Base-by-base conservation (phyloP, 1,140 invertebrate genomes). In the Drosophila bipectinata region DNA sequence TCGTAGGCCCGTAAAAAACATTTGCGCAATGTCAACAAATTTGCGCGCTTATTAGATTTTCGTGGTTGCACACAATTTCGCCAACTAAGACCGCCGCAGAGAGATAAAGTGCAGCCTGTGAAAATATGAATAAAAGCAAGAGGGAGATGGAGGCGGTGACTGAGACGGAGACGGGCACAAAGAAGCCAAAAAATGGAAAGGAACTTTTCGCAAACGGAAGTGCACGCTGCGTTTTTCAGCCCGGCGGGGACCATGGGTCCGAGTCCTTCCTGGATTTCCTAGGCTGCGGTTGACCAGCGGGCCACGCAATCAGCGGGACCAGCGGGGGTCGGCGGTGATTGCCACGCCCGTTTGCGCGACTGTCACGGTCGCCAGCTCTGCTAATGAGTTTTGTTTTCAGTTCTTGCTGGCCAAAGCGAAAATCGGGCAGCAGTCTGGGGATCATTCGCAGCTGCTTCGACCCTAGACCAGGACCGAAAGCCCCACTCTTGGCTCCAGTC, bases 11-110 rank as follows among this genome's bases (percentile, higher is more conserved):
- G 82, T 88, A 89, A 88, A 88, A 83, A 88, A 89, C 84, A 83
- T 89, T 88, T 84, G 83, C 83, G 84, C 84, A 83, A 88, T 88
- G 83, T 88, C 83, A 88, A 88, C 84, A 88, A 88, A 88, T 88
- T 88, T 88, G 83, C 79, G 84, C 79, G 83, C 83, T 88, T 89
- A 88, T 88, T 88, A 88, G 83, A 88, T 88, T 88, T 88, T 88
- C 84, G 83, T 88, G 84, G 83, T 84, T 79, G 79, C 84, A 89
- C 83, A 88, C 83, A 89, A 88, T 88, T 88, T 88, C 83, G 83
- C 83, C 83, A 88, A 88, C 83, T 89, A 88, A 89, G 84, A 79
- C 72, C 79, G 79, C 84, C 79, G 59, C 84, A 83, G 61, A 69
- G 56, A 88, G 84, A 83, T 83, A 89, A 89, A 88, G 76, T 89